phyloP scores from a whole-genome alignment of 2,113 vertebrate species.

The Hiodon tergisus region DNA sequence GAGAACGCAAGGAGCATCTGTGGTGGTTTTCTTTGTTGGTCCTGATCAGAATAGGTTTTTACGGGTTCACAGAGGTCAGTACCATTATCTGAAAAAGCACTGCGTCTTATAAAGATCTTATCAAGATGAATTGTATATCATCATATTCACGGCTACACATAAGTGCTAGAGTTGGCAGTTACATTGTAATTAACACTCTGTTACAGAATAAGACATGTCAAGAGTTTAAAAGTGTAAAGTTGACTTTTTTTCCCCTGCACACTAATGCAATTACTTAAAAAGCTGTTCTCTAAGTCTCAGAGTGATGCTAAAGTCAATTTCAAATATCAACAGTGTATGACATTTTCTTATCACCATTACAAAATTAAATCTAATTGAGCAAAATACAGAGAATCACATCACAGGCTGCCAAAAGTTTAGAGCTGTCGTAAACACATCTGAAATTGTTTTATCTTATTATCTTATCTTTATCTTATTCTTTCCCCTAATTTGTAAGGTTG shows the following conservation, averaged over 20 bases:
- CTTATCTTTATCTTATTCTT: constrained; percentile 15
- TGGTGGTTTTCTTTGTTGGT: no score
- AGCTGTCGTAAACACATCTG: constrained; percentile 9
- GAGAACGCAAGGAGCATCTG: no score
- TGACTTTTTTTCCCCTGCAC: constrained; percentile 7
- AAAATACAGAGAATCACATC: constrained; percentile 14
- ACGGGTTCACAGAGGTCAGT: no score
- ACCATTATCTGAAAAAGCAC: no score
- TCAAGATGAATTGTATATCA: no score
- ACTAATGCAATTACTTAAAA: constrained; percentile 32
- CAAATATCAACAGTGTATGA: constrained; percentile 13
- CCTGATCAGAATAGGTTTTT: no score
- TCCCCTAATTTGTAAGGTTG: constrained; percentile 4
- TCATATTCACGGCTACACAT: no score
- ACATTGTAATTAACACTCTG: no score
- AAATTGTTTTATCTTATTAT: constrained; percentile 18
- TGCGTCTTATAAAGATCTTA: no score
- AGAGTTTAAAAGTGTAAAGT: background rate
- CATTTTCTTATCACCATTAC: constrained; percentile 25
- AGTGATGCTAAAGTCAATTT: background rate
- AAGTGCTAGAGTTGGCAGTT: no score
- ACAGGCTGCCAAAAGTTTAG: constrained; percentile 24
- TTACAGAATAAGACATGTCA: no score
- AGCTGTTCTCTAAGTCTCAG: constrained; percentile 1
- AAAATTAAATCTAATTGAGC: constrained; percentile 13